Conservation (phyloP, 23 tunicate genomes). For the Diplosoma virens region DNA sequence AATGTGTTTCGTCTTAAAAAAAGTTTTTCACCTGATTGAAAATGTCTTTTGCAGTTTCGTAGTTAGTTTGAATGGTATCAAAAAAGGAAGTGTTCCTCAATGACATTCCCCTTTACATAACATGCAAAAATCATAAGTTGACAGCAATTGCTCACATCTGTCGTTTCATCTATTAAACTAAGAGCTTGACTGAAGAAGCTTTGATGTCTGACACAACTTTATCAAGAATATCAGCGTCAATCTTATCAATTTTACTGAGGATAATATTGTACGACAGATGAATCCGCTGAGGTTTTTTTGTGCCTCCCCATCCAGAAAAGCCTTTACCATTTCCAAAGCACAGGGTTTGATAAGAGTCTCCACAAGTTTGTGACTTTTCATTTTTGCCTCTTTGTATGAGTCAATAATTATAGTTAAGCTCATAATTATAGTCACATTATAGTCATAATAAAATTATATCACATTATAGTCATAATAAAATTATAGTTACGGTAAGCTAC, state of each 20-base stretch:
- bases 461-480: no score
- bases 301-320: not conserved
- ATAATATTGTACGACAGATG: constrained; percentile 15
- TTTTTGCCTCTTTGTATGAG: constrained; percentile 3
- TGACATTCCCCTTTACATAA: no score
- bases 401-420: no score
- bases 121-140: not conserved
- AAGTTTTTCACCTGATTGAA: no score
- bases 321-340: constrained; percentile 2
- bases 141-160: not conserved
- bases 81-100: constrained; percentile 1
- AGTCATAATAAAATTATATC: not conserved
- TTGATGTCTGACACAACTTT: constrained; percentile 3
- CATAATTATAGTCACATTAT: no score
- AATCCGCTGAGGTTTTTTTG: not conserved
- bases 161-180: not conserved
- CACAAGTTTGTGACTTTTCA: not conserved
- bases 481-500: not conserved
- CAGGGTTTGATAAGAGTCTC: not conserved
- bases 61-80: no score
- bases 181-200: not conserved
- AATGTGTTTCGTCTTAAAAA: not conserved
- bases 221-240: not conserved
- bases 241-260: not conserved
- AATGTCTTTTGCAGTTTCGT: no score